Conservation (phyloP, 2,797 vertebrate species). For the Borostomias antarcticus region DNA sequence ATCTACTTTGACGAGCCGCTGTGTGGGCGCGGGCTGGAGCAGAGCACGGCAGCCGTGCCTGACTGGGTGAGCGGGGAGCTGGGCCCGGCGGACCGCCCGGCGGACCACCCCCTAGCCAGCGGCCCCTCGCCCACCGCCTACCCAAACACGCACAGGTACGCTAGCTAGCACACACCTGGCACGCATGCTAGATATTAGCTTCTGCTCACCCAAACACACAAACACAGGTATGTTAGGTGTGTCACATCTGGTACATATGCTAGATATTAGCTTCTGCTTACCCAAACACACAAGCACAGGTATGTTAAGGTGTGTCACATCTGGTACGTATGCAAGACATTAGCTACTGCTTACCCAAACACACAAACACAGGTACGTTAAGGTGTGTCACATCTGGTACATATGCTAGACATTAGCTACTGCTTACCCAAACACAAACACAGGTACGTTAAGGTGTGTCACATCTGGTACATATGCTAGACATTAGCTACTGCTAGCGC, state of each 20-base stretch:
- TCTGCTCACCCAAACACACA: constrained; percentile 25
- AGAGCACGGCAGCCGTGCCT: constrained; percentile 67
- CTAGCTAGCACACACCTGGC: constrained; percentile 24
- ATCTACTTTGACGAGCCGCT: constrained; percentile 90
- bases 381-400: constrained; percentile 27
- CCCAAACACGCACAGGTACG: neutral
- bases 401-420: no score
- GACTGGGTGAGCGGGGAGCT: constrained; percentile 86
- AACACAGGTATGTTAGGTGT: neutral
- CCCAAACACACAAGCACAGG: neutral
- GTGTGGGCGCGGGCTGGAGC: constrained; percentile 43
- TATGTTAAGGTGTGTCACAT: neutral
- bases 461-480: neutral
- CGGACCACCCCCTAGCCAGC: constrained; percentile 52
- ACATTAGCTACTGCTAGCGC: neutral
- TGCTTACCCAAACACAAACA: neutral
- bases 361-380: neutral
- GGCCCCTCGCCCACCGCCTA: constrained; percentile 41
- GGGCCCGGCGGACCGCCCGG: constrained; percentile 51
- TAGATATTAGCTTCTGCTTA: no score
- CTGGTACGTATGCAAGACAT: constrained; percentile 40
- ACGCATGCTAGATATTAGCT: constrained; percentile 75
- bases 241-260: constrained; percentile 37
- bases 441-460: neutral
- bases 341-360: constrained; percentile 60